Conservation (phyloP, 2,888 invertebrate species). For the Sisyra terminalis region DNA sequence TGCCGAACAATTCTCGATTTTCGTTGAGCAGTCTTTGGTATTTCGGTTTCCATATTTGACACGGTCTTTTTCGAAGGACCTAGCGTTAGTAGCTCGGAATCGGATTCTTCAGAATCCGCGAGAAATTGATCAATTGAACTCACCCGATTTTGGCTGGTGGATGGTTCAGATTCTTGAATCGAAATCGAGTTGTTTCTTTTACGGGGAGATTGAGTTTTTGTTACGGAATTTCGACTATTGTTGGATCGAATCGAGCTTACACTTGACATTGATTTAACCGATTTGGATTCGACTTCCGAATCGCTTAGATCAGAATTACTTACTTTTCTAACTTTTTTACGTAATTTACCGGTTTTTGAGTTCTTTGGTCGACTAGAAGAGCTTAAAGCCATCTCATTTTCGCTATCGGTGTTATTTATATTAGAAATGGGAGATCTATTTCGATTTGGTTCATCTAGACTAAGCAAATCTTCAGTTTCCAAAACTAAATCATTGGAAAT, state of each 20-base stretch:
- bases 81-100: neutral
- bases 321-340: conserved; percentile 1
- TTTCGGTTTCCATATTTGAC: neutral
- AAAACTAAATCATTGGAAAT: too few relatives aligned
- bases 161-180: too few relatives aligned
- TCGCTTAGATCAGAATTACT: too few relatives aligned
- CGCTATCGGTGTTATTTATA: neutral
- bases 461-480: neutral
- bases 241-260: too few relatives aligned
- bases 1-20: neutral
- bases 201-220: too few relatives aligned
- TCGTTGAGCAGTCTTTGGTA: neutral
- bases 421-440: neutral
- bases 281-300: too few relatives aligned
- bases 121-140: neutral
- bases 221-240: too few relatives aligned
- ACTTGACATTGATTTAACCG: too few relatives aligned
- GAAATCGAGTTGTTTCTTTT: too few relatives aligned
- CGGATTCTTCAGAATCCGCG: neutral
- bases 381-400: neutral
- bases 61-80: neutral
- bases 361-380: too few relatives aligned
- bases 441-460: neutral
- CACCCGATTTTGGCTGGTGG: neutral
- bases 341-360: neutral